phyloP scores from a whole-genome alignment of 2,888 invertebrate species.

The Limenitis camilla region DNA sequence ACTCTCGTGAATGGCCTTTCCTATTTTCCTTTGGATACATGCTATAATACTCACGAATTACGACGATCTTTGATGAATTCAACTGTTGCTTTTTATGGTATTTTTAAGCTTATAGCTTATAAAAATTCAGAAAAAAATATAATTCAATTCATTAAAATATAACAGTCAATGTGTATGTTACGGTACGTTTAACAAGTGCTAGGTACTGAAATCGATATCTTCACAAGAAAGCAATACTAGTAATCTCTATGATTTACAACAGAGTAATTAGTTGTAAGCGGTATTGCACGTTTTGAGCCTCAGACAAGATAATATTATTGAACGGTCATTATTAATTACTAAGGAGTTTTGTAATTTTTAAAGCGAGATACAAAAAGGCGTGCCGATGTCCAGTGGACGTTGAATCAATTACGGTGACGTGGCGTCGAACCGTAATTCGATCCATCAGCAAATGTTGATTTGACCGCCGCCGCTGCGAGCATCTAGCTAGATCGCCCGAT shows the following conservation, averaged over 20 bases:
- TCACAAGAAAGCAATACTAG: too few relatives aligned
- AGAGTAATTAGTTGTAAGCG: too few relatives aligned
- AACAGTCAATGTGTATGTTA: too few relatives aligned
- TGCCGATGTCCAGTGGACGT: slow-evolving; percentile 49
- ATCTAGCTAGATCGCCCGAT: slow-evolving; percentile 29
- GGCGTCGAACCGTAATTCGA: slow-evolving; percentile 63
- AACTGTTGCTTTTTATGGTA: too few relatives aligned
- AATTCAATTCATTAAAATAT: too few relatives aligned
- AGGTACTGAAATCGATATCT: too few relatives aligned
- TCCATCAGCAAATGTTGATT: slow-evolving; percentile 70
- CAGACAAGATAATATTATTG: too few relatives aligned
- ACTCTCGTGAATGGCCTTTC: slow-evolving; percentile 25
- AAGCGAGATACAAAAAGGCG: slow-evolving; percentile 53
- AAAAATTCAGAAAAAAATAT: too few relatives aligned
- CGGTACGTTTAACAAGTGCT: too few relatives aligned
- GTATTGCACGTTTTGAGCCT: too few relatives aligned
- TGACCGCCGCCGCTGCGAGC: slow-evolving; percentile 59
- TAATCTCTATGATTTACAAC: too few relatives aligned
- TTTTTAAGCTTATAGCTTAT: too few relatives aligned
- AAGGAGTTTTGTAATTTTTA: slow-evolving; percentile 55
- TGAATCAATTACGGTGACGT: slow-evolving; percentile 67
- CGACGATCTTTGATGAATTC: not conserved
- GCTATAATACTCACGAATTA: not conserved
- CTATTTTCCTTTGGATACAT: slow-evolving; percentile 1
- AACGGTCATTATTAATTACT: slow-evolving; percentile 39